A percentile compares a stretch with the other conserved stretches of the same genome.
These are phyloP conservation scores for Probaryconus sp. DNA, from an alignment of 1,140 invertebrate species.

Conservation along the genomic window DNA sequence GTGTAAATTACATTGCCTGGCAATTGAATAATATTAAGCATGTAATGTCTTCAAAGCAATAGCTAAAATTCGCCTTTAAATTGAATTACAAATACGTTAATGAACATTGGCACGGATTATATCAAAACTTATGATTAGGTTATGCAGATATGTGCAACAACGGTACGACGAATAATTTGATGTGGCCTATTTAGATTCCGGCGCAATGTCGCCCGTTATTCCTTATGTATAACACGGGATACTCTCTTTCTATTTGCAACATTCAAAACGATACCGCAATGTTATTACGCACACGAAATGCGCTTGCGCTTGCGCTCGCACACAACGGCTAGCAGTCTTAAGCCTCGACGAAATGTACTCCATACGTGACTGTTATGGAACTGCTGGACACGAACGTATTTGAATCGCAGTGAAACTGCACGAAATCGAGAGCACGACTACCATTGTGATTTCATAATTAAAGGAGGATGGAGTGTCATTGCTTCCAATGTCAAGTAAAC, in stretches of 20 bases:
- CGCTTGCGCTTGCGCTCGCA: constrained; percentile 22
- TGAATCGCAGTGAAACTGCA: constrained; percentile 63
- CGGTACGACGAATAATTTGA: constrained; percentile 28
- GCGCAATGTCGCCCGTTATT: constrained; percentile 42
- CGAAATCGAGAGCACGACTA: constrained; percentile 56
- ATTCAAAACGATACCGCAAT: constrained; percentile 55
- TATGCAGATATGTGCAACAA: constrained; percentile 20
- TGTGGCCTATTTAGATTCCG: constrained; percentile 44
- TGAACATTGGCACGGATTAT: constrained; percentile 24
- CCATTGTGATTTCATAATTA: constrained; percentile 51
- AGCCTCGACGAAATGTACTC: constrained; percentile 62
- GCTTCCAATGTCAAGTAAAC: constrained; percentile 35
- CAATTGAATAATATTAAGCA: no score
- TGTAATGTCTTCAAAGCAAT: background rate
- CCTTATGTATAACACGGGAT: constrained; percentile 49
- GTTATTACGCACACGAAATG: constrained; percentile 52
- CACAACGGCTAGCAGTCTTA: constrained; percentile 35
- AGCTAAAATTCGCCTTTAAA: constrained; percentile 5
- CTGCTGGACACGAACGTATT: constrained; percentile 65
- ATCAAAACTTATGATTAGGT: constrained; percentile 48
- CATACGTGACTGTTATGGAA: constrained; percentile 69
- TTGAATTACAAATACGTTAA: constrained; percentile 26
- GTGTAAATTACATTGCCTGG: no score
- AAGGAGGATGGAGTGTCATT: constrained; percentile 33
- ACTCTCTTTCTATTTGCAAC: constrained; percentile 48